Percentiles rank a stretch among this genome's conserved stretches.
Evolutionary conservation across 2,888 invertebrate genomes (phyloP).

Genomic region (Cactoblastis cactorum): DNA sequence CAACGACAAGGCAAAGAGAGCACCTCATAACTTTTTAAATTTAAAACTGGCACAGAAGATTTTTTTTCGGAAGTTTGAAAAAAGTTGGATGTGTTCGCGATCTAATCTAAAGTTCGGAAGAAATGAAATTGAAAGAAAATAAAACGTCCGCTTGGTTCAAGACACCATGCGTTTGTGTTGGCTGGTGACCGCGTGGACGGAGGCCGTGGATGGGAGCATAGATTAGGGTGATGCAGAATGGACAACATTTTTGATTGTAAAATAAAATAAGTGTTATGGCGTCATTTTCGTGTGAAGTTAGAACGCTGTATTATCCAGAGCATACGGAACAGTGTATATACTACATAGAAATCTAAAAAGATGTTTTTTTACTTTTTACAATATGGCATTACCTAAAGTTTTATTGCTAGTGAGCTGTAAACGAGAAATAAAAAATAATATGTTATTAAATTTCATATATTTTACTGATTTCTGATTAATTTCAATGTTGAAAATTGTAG

Average conservation of each 20-base stretch:
- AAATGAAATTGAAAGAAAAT: conserved; percentile 30
- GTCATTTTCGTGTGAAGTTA: too few relatives aligned
- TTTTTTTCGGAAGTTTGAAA: neutral
- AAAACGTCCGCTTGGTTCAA: conserved; percentile 35
- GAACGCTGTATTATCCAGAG: too few relatives aligned
- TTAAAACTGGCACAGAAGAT: conserved; percentile 10
- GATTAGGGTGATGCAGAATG: conserved; percentile 17
- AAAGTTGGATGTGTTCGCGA: conserved; percentile 11
- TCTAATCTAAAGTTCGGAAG: conserved; percentile 20
- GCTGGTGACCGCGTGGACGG: conserved; percentile 23
- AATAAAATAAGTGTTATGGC: too few relatives aligned
- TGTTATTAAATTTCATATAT: too few relatives aligned
- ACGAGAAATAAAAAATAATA: too few relatives aligned
- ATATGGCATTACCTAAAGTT: too few relatives aligned
- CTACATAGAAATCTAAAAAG: too few relatives aligned
- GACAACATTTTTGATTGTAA: neutral
- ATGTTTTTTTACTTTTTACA: too few relatives aligned
- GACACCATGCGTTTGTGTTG: conserved; percentile 42
- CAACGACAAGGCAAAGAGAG: conserved; percentile 28
- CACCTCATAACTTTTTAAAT: conserved; percentile 23
- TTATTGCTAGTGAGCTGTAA: too few relatives aligned
- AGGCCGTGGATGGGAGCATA: conserved; percentile 25
- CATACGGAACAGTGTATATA: too few relatives aligned
- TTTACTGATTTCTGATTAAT: too few relatives aligned
- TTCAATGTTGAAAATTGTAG: too few relatives aligned